Evolutionary conservation across 2,797 vertebrate species (phyloP).

Genomic region (Sphaeramia orbicularis): DNA sequence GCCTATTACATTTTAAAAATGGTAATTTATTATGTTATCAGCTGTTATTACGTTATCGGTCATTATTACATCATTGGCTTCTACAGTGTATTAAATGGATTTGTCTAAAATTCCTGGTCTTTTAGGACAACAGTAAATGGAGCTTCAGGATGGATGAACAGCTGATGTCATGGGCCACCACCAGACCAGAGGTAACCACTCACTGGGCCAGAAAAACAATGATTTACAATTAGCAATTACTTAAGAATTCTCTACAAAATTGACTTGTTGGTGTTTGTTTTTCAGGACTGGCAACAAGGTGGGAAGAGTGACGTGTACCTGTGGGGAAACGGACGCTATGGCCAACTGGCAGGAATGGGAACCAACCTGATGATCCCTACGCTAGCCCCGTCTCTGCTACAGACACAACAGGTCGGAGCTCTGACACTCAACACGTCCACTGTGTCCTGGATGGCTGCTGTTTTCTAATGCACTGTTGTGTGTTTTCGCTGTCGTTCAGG

Average conservation of each 20-base stretch:
- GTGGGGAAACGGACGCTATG: constrained; percentile 88
- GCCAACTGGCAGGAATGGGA: constrained; percentile 86
- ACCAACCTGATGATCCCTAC: constrained; percentile 83
- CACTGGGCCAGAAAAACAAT: neutral
- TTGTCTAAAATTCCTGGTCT: constrained; percentile 25
- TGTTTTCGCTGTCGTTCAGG: constrained; percentile 68
- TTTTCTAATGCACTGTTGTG: constrained; percentile 26
- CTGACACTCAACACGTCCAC: neutral
- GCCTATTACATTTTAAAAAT: too few relatives aligned
- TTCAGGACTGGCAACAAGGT: constrained; percentile 88
- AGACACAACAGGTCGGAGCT: constrained; percentile 90
- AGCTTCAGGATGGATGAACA: constrained; percentile 90
- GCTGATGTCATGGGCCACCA: constrained; percentile 88
- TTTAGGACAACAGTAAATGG: constrained; percentile 89
- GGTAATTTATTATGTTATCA: too few relatives aligned
- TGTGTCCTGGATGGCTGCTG: constrained; percentile 2
- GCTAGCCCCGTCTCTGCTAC: constrained; percentile 81
- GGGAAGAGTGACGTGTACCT: constrained; percentile 87
- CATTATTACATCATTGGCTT: too few relatives aligned
- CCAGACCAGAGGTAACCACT: constrained; percentile 84
- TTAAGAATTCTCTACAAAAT: neutral
- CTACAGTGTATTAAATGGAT: too few relatives aligned
- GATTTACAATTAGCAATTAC: too few relatives aligned
- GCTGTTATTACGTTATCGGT: too few relatives aligned
- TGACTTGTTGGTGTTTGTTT: constrained; percentile 3